Percentiles rank a stretch among this genome's conserved stretches.
Evolutionary conservation across 2,113 vertebrate genomes (phyloP).

Genomic region (Mustela lutreola): DNA sequence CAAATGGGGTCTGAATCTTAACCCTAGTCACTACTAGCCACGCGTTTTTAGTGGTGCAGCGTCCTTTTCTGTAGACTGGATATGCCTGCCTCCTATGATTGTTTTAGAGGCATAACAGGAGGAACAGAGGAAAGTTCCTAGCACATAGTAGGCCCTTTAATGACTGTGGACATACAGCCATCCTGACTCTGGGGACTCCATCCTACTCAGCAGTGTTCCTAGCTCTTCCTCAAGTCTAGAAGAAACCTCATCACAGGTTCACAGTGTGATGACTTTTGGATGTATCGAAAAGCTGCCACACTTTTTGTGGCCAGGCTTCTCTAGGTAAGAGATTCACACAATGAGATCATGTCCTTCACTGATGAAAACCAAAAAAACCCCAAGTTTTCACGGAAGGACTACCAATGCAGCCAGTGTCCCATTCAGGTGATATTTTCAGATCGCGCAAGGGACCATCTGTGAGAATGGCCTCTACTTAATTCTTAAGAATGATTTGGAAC

Average conservation of each 20-base stretch:
- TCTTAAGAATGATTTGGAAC: not conserved
- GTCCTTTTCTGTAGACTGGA: not conserved
- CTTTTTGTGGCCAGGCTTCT: not conserved
- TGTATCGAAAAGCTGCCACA: no score
- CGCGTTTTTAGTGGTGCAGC: not conserved
- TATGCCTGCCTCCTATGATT: not conserved
- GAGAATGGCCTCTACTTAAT: not conserved
- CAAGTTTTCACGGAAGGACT: rapidly evolving
- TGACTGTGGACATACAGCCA: rapidly evolving
- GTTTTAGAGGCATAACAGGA: not conserved
- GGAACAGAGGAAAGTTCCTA: rapidly evolving
- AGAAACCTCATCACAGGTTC: not conserved
- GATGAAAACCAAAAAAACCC: not conserved
- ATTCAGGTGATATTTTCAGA: not conserved
- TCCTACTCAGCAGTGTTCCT: rapidly evolving
- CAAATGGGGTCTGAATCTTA: no score
- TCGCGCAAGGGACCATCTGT: not conserved
- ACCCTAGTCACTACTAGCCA: not conserved
- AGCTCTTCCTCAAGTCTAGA: not conserved
- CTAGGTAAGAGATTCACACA: not conserved
- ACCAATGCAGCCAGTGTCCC: rapidly evolving
- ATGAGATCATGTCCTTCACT: not conserved
- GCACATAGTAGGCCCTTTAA: not conserved
- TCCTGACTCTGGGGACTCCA: rapidly evolving
- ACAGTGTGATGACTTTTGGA: not conserved